phyloP scores from a whole-genome alignment of 2,888 invertebrate species.

The Mesorhabditis belari region DNA sequence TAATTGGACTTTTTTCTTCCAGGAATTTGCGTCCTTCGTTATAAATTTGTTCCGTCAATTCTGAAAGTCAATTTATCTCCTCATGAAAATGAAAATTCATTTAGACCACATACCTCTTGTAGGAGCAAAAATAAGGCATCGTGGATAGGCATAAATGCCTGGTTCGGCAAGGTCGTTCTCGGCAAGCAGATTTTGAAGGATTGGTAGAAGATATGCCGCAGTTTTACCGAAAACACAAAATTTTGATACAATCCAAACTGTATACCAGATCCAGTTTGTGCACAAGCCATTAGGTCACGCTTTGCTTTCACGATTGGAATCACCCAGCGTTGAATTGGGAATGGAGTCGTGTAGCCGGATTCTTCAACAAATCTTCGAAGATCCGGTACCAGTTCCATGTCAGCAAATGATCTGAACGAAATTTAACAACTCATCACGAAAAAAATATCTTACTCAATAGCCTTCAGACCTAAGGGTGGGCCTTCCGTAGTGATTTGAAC shows the following conservation, averaged over 20 bases:
- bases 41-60: slow-evolving; percentile 79
- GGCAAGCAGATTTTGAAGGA: slow-evolving; percentile 47
- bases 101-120: too few relatives aligned
- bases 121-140: too few relatives aligned
- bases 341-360: slow-evolving; percentile 75
- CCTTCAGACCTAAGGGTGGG: too few relatives aligned
- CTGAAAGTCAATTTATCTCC: too few relatives aligned
- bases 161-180: slow-evolving; percentile 16
- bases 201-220: slow-evolving; percentile 30
- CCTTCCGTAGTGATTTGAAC: too few relatives aligned
- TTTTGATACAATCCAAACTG: slow-evolving; percentile 72
- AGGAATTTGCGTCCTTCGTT: slow-evolving; percentile 79
- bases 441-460: too few relatives aligned
- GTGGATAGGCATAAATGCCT: too few relatives aligned
- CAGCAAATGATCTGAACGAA: slow-evolving; percentile 62
- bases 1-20: slow-evolving; percentile 17
- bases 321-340: slow-evolving; percentile 86
- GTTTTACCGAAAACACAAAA: too few relatives aligned
- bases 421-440: too few relatives aligned
- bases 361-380: slow-evolving; percentile 72
- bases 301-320: slow-evolving; percentile 79
- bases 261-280: slow-evolving; percentile 96
- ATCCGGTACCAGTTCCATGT: slow-evolving; percentile 66
- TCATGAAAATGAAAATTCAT: too few relatives aligned
- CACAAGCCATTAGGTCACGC: slow-evolving; percentile 90